Percentiles rank a stretch among this genome's conserved stretches.
phyloP scores from a whole-genome alignment of 2,888 invertebrate genomes.

The Stictocephala bisonia region DNA sequence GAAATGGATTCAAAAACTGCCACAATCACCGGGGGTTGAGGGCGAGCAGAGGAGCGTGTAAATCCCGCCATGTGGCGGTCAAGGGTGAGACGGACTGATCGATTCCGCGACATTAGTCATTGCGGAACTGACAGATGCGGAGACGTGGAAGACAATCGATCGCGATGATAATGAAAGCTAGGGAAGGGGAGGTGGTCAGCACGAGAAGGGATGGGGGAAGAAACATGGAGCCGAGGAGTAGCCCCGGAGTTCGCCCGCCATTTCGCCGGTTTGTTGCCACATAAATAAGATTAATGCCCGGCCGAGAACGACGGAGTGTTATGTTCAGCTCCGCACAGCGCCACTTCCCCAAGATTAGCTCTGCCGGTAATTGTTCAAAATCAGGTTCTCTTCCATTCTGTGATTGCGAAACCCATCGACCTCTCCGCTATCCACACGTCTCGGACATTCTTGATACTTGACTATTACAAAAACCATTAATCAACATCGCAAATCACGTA shows the following conservation, averaged over 20 bases:
- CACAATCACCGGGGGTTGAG: not conserved
- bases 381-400: constrained; percentile 43
- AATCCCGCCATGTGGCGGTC: constrained; percentile 25
- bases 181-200: constrained; percentile 12
- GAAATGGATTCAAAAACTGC: constrained; percentile 27
- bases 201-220: not conserved
- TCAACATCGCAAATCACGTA: too few relatives aligned
- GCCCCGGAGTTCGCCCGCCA: too few relatives aligned
- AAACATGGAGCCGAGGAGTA: not conserved
- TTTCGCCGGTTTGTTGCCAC: constrained; percentile 65
- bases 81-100: constrained; percentile 22
- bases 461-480: too few relatives aligned
- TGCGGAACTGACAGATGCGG: constrained; percentile 12
- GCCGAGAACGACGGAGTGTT: constrained; percentile 50
- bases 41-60: constrained; percentile 7
- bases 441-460: too few relatives aligned
- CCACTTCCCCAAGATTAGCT: constrained; percentile 48
- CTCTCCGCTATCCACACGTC: too few relatives aligned
- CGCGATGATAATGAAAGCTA: constrained; percentile 30
- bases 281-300: constrained; percentile 66
- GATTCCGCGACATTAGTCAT: constrained; percentile 36
- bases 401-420: constrained; percentile 31
- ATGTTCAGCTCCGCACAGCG: constrained; percentile 39
- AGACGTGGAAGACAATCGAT: constrained; percentile 31
- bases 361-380: constrained; percentile 50